These are phyloP conservation scores for Gadopsis bispinosus DNA, from an alignment of 2,797 vertebrate genomes.

Conservation along the genomic window DNA sequence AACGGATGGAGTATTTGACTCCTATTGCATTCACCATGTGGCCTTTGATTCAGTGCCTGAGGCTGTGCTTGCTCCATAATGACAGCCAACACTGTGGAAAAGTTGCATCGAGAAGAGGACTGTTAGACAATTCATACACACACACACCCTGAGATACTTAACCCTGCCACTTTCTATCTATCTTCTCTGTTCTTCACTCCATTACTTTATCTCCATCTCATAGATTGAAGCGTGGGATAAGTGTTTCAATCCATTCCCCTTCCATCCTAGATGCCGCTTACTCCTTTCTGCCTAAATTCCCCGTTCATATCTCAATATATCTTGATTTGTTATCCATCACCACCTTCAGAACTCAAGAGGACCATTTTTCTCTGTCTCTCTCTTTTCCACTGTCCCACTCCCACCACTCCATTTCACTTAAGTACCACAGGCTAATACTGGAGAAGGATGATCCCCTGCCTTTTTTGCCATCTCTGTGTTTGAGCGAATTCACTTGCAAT, in stretches of 20 bases:
- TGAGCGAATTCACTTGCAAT: slow-evolving; percentile 42
- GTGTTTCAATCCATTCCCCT: slow-evolving; percentile 38
- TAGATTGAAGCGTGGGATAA: slow-evolving; percentile 46
- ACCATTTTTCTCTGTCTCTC: slow-evolving; percentile 9
- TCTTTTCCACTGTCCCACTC: slow-evolving; percentile 9
- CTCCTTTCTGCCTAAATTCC: slow-evolving; percentile 29
- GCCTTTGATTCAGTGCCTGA: slow-evolving; percentile 52
- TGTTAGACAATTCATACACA: slow-evolving; percentile 15
- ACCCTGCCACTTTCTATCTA: slow-evolving; percentile 34
- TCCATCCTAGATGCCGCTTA: slow-evolving; percentile 30
- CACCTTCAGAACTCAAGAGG: slow-evolving; percentile 25
- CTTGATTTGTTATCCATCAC: slow-evolving; percentile 49
- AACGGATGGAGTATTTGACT: slow-evolving; percentile 41
- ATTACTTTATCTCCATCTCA: slow-evolving; percentile 35
- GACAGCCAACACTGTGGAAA: slow-evolving; percentile 18
- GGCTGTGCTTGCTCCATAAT: slow-evolving; percentile 24
- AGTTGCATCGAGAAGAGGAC: slow-evolving; percentile 3
- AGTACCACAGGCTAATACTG: slow-evolving; percentile 28
- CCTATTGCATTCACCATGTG: background rate
- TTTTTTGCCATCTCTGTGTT: slow-evolving; percentile 13
- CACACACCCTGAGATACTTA: slow-evolving; percentile 29
- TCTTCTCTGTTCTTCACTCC: slow-evolving; percentile 24
- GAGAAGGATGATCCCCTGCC: slow-evolving; percentile 36
- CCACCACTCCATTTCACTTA: slow-evolving; percentile 26
- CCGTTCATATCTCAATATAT: slow-evolving; percentile 39